phyloP scores from a whole-genome alignment of 1,140 invertebrate genomes.

The Saccostrea glomerata region DNA sequence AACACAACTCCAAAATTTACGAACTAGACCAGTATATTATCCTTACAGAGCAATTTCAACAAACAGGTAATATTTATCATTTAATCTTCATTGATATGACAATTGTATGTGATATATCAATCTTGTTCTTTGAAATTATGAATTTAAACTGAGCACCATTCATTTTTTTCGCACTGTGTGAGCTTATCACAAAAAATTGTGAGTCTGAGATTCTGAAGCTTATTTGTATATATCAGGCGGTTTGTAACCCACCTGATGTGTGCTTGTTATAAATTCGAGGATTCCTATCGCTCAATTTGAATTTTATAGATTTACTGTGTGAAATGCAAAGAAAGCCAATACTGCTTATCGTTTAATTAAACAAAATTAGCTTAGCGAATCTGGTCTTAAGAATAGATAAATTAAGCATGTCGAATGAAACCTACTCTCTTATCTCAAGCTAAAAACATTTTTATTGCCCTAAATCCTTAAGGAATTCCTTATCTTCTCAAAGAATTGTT shows the following conservation, averaged over 20 bases:
- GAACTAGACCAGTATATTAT: background rate
- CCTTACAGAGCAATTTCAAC: background rate
- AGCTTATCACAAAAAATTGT: background rate
- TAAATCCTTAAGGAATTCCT: background rate
- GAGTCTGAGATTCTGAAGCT: background rate
- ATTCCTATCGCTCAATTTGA: conserved; percentile 19
- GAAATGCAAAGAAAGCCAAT: conserved; percentile 21
- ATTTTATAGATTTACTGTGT: conserved; percentile 32
- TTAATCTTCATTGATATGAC: background rate
- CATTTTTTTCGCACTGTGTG: background rate
- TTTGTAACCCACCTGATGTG: background rate
- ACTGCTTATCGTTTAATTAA: conserved; percentile 14
- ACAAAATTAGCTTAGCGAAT: conserved; percentile 17
- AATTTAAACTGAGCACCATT: background rate
- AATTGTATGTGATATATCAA: background rate
- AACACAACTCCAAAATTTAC: background rate
- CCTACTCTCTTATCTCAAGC: background rate
- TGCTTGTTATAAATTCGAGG: background rate
- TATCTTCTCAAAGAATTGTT: conserved; percentile 18
- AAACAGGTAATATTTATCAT: background rate
- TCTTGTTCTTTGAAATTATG: background rate
- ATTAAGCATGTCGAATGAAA: conserved; percentile 36
- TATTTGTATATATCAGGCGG: background rate
- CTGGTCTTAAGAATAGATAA: conserved; percentile 11
- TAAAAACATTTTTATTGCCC: background rate